These are phyloP conservation scores for Melanotaenia boesemani DNA, from an alignment of 2,797 vertebrate species.

Conservation along the genomic window DNA sequence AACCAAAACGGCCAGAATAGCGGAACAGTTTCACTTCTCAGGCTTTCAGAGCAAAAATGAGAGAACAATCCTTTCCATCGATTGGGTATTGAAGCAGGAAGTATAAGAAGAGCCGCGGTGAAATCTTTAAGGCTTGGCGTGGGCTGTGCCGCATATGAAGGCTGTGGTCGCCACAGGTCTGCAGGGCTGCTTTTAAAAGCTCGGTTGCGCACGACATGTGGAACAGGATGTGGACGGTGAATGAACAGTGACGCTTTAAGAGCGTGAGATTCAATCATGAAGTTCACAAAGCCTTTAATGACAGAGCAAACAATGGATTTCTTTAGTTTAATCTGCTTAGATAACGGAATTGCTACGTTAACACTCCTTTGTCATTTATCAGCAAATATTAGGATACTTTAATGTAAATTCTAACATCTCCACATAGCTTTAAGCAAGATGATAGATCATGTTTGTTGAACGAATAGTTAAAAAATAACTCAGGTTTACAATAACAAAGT, in stretches of 20 bases:
- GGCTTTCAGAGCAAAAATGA: neutral
- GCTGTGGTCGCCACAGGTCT: neutral
- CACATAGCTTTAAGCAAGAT: neutral
- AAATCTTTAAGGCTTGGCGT: fast-evolving
- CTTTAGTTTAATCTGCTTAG: neutral
- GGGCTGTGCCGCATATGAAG: neutral
- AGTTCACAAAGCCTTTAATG: neutral
- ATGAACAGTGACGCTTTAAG: neutral
- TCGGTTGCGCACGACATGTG: neutral
- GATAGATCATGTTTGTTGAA: neutral
- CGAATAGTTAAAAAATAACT: neutral
- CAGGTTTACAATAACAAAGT: neutral
- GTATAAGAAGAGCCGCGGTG: neutral
- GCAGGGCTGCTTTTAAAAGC: constrained; percentile 19
- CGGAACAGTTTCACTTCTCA: neutral
- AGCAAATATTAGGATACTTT: neutral
- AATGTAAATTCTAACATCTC: neutral
- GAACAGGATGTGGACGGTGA: constrained; percentile 1
- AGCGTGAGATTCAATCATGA: neutral
- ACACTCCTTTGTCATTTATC: neutral
- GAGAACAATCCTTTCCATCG: constrained; percentile 14
- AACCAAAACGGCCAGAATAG: neutral
- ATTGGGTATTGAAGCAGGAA: neutral
- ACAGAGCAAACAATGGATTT: neutral
- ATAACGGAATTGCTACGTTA: neutral